These are phyloP conservation scores for Chunga burmeisteri DNA, from an alignment of 2,113 vertebrate genomes.

Conservation along the genomic window DNA sequence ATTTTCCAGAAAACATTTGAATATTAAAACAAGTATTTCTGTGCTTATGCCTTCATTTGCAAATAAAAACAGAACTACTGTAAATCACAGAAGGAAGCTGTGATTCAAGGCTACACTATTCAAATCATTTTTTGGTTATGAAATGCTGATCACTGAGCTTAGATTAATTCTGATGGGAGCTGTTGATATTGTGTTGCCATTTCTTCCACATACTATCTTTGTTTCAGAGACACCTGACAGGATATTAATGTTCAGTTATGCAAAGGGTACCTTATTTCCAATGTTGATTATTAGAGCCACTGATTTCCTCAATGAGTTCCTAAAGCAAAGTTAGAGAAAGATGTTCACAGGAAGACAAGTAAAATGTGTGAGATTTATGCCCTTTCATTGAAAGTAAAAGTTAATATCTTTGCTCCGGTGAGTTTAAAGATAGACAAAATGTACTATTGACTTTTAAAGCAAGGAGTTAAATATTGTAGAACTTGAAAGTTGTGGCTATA, in stretches of 20 bases:
- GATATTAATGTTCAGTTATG: slow-evolving; percentile 20
- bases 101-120: neutral
- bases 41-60: neutral
- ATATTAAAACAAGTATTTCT: neutral
- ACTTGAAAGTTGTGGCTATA: neutral
- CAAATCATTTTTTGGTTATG: neutral
- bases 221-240: slow-evolving; percentile 29
- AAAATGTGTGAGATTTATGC: neutral
- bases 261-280: neutral
- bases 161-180: neutral
- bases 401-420: neutral
- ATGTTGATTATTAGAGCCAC: neutral
- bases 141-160: neutral
- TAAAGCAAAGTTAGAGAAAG: neutral
- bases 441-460: neutral
- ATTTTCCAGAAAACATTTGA: neutral
- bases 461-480: neutral
- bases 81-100: neutral
- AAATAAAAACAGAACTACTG: neutral
- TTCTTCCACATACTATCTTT: neutral
- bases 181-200: neutral
- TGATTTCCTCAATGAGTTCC: neutral
- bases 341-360: neutral
- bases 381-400: neutral
- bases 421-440: neutral